phyloP scores from a whole-genome alignment of 1,140 invertebrate species.

The Stratiolaelaps scimitus region DNA sequence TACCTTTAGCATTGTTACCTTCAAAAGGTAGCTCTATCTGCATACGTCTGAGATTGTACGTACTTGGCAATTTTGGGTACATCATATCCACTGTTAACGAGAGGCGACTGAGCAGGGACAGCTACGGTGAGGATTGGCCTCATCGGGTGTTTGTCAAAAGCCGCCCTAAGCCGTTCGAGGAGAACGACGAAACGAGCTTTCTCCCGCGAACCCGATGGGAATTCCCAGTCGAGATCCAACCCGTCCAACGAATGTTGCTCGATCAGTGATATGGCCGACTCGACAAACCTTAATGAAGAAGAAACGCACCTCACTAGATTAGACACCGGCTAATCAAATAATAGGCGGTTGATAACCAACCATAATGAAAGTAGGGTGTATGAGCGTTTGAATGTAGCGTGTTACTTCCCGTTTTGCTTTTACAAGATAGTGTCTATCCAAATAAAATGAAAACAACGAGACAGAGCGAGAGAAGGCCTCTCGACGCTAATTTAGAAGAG shows the following conservation, averaged over 20 bases:
- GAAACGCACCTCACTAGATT: too few species aligned
- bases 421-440: too few species aligned
- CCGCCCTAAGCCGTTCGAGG: conserved; percentile 52
- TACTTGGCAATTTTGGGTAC: conserved; percentile 57
- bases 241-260: conserved; percentile 55
- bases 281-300: background rate
- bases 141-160: conserved; percentile 41
- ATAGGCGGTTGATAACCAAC: too few species aligned
- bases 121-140: conserved; percentile 52
- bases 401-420: too few species aligned
- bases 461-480: too few species aligned
- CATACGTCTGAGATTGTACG: conserved; percentile 34
- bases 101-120: conserved; percentile 56
- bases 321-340: too few species aligned
- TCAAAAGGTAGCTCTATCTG: too few species aligned
- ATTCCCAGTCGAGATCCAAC: conserved; percentile 74
- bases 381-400: too few species aligned
- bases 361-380: too few species aligned
- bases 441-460: too few species aligned
- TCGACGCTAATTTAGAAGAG: too few species aligned
- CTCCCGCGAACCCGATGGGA: conserved; percentile 53
- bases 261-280: background rate
- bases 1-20: too few species aligned
- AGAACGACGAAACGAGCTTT: background rate
- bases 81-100: conserved; percentile 60